These are phyloP conservation scores for Dunckerocampus dactyliophorus DNA, from an alignment of 2,113 vertebrate species.

Conservation along the genomic window DNA sequence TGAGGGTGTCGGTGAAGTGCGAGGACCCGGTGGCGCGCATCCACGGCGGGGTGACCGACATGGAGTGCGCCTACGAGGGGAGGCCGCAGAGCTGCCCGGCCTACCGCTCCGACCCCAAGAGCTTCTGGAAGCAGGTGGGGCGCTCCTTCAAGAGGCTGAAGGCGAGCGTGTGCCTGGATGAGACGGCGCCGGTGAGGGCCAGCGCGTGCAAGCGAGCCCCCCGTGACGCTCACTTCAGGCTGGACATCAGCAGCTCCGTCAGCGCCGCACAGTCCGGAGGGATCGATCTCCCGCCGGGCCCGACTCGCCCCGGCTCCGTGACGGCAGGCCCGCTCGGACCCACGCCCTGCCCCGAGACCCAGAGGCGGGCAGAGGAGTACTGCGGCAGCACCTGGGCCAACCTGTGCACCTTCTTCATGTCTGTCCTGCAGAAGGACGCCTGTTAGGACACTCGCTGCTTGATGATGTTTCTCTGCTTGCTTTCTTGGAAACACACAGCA, in stretches of 20 bases:
- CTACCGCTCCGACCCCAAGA: neutral
- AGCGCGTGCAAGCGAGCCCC: neutral
- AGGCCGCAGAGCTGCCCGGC: neutral
- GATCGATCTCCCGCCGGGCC: neutral
- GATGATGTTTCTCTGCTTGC: too few relatives aligned
- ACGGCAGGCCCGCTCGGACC: neutral
- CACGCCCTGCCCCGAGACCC: neutral
- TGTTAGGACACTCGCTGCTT: too few relatives aligned
- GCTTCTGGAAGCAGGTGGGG: constrained; percentile 8
- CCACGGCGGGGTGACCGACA: constrained; percentile 3
- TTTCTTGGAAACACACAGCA: too few relatives aligned
- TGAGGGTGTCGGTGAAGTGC: constrained; percentile 2
- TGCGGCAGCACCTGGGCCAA: neutral
- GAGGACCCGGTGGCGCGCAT: constrained; percentile 5
- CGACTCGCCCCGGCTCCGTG: neutral
- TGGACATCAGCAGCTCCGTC: neutral
- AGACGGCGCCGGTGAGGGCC: neutral
- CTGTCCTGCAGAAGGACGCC: neutral
- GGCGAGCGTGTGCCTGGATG: neutral
- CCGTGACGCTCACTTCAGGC: neutral
- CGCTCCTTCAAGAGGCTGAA: constrained; percentile 2
- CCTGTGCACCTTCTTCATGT: neutral
- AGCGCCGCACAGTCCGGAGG: neutral
- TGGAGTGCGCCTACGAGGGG: constrained; percentile 2
- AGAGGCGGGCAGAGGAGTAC: neutral